Evolutionary conservation across 2,113 vertebrate species (phyloP).

Genomic region (Myiopsitta monachus): DNA sequence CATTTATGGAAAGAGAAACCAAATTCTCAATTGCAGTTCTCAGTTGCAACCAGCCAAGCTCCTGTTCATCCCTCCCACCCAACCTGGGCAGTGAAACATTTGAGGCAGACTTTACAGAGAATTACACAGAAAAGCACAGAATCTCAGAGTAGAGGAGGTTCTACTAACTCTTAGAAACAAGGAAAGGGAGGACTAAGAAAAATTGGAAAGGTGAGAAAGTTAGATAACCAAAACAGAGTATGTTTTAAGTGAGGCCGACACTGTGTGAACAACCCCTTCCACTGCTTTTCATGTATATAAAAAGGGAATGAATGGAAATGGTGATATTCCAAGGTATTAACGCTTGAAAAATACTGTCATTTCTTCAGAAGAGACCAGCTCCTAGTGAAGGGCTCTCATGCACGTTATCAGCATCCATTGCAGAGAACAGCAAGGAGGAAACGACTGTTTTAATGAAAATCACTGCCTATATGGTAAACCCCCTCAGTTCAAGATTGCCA

Average conservation of each 20-base stretch:
- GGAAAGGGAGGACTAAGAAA: not conserved
- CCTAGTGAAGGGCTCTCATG: not conserved
- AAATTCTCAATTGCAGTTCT: not conserved
- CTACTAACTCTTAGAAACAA: not conserved
- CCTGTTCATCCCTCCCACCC: not conserved
- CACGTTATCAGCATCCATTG: not conserved
- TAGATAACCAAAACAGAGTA: not conserved
- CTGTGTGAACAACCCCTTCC: not conserved
- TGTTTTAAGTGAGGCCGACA: not conserved
- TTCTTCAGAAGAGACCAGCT: not conserved
- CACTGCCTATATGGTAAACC: not conserved
- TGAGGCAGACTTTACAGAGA: not conserved
- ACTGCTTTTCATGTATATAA: not conserved
- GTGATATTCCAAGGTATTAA: not conserved
- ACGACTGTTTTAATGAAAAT: not conserved
- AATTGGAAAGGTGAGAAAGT: not conserved
- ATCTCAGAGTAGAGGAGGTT: not conserved
- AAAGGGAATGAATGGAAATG: not conserved
- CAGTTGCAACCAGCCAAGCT: not conserved
- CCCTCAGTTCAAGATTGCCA: not conserved
- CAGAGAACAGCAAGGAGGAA: not conserved
- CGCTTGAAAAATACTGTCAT: slow-evolving; percentile 13
- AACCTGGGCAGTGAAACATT: accelerated
- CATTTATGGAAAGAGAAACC: not conserved
- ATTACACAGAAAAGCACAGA: not conserved